Conservation (phyloP, 2,113 vertebrate species). For the Microcebus tavaratra region DNA sequence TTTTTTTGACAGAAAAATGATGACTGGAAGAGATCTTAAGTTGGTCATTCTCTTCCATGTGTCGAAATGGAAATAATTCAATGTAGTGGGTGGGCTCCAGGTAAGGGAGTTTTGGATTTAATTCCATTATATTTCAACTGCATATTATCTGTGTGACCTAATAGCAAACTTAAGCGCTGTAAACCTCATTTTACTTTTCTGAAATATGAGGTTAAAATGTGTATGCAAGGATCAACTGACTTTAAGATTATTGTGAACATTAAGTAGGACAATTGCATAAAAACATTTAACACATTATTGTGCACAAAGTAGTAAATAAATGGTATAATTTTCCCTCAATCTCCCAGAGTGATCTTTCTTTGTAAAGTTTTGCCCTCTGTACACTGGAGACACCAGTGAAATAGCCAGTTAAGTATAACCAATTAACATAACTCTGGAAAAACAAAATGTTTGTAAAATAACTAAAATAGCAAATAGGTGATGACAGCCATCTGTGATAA, state of each 20-base stretch:
- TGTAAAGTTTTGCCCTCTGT: not conserved
- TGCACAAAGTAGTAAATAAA: not conserved
- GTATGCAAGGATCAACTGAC: not conserved
- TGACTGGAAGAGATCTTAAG: not conserved
- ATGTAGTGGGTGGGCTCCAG: not conserved
- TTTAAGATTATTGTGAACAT: not conserved
- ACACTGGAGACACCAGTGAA: not conserved
- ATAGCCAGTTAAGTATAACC: not conserved
- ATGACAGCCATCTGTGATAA: not conserved
- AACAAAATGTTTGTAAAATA: slow-evolving; percentile 29
- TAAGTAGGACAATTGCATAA: not conserved
- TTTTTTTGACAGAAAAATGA: not conserved
- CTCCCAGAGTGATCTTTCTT: not conserved
- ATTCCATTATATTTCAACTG: not conserved
- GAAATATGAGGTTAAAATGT: not conserved
- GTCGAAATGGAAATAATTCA: not conserved
- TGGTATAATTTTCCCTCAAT: not conserved
- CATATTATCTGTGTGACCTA: not conserved
- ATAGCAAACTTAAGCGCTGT: not conserved
- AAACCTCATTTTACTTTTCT: not conserved
- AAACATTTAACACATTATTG: not conserved
- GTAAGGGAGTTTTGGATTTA: not conserved
- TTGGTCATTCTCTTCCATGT: not conserved
- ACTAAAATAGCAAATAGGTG: not conserved
- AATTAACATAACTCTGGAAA: not conserved